Evolutionary conservation across 2,888 invertebrate genomes (phyloP).

Genomic region (Neria commutata): DNA sequence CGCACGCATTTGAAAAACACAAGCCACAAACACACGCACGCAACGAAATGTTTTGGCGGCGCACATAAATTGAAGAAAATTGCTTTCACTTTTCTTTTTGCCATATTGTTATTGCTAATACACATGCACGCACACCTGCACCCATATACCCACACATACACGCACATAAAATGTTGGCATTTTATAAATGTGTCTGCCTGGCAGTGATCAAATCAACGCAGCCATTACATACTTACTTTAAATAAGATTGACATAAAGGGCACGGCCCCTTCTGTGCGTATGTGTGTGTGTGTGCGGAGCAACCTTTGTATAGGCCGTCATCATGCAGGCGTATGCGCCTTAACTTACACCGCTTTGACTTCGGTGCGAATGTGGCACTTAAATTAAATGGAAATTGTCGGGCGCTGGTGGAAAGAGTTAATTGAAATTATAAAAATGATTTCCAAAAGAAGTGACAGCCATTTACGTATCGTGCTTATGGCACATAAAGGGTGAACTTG

Average conservation of each 20-base stretch:
- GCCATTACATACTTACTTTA: conserved; percentile 49
- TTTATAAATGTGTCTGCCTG: conserved; percentile 3
- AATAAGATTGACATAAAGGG: conserved; percentile 47
- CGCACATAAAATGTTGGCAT: background rate
- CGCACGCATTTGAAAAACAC: too few relatives aligned
- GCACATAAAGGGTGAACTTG: too few relatives aligned
- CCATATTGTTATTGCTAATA: too few relatives aligned
- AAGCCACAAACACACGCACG: too few relatives aligned
- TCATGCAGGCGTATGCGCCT: conserved; percentile 16
- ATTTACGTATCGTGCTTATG: too few relatives aligned
- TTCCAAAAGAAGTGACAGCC: too few relatives aligned
- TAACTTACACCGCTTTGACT: conserved; percentile 8
- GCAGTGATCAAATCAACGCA: conserved; percentile 40
- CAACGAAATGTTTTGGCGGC: too few relatives aligned
- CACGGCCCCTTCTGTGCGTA: conserved; percentile 20
- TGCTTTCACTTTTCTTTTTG: too few relatives aligned
- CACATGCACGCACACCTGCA: background rate
- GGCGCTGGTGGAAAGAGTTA: too few relatives aligned
- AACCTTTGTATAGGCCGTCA: conserved; percentile 11
- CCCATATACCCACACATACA: conserved; percentile 1
- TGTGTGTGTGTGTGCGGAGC: background rate
- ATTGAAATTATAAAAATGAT: too few relatives aligned
- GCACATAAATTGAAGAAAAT: too few relatives aligned
- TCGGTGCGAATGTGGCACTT: background rate
- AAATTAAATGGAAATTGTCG: too few relatives aligned